Percentiles rank a stretch among this genome's conserved stretches.
Evolutionary conservation across 2,113 vertebrate species (phyloP).

Genomic region (Scolopax mira): DNA sequence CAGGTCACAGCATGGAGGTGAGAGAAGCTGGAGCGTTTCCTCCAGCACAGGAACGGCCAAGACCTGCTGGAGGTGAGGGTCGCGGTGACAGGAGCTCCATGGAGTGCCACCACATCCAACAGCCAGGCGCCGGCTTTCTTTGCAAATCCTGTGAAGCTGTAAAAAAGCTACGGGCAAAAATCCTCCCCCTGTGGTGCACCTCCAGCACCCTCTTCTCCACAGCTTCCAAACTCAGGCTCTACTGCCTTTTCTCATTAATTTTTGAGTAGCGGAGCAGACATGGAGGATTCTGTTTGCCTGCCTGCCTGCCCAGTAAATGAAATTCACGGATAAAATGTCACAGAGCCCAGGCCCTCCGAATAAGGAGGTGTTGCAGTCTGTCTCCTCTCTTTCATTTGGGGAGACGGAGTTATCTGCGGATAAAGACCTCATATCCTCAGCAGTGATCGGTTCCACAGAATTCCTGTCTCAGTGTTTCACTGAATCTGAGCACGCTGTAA

Average conservation of each 20-base stretch:
- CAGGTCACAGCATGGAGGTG: not conserved
- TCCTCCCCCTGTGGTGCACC: not conserved
- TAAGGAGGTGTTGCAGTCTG: not conserved
- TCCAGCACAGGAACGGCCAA: not conserved
- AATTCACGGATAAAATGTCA: not conserved
- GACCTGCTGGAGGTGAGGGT: fast-evolving
- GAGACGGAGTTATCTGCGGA: not conserved
- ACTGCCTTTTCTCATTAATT: not conserved
- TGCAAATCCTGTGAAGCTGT: not conserved
- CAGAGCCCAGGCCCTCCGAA: not conserved
- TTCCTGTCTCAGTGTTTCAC: not conserved
- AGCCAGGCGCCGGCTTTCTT: not conserved
- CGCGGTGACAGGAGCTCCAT: not conserved
- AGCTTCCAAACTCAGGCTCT: not conserved
- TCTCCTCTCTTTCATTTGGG: not conserved
- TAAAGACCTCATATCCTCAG: not conserved
- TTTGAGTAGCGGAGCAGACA: not conserved
- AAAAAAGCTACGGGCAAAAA: not conserved
- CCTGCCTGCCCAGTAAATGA: not conserved
- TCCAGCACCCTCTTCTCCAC: not conserved
- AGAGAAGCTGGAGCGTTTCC: not conserved
- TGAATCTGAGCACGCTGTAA: not conserved
- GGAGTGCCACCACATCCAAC: fast-evolving
- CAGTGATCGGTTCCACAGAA: not conserved
- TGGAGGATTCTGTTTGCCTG: not conserved